Percentiles rank a stretch among this genome's conserved stretches.
Conservation (phyloP, 2,797 vertebrate genomes). For the Xiphorhynchus erythropygius region DNA sequence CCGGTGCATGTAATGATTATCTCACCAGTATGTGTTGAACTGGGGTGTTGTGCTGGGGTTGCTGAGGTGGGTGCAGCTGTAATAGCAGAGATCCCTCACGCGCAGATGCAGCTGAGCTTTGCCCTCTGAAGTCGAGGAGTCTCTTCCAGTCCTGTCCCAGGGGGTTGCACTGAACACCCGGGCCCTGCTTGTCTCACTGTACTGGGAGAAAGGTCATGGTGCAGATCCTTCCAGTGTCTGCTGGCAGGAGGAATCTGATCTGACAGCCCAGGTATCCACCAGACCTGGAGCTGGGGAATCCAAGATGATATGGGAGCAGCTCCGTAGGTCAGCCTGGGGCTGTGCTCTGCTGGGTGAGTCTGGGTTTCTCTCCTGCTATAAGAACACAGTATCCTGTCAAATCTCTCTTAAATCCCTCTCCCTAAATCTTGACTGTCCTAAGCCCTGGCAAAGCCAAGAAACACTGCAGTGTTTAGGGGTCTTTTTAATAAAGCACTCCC, state of each 20-base stretch:
- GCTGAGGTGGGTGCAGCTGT: neutral
- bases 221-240: neutral
- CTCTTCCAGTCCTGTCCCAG: neutral
- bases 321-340: constrained; percentile 29
- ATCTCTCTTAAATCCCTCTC: neutral
- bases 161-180: neutral
- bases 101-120: neutral
- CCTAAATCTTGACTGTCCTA: neutral
- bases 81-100: neutral
- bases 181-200: neutral
- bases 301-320: neutral
- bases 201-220: neutral
- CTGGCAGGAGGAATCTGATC: constrained; percentile 7
- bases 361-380: neutral
- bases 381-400: neutral
- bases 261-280: constrained; percentile 48
- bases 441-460: neutral
- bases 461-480: accelerated
- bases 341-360: neutral
- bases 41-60: accelerated
- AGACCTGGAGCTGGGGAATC: neutral
- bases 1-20: accelerated
- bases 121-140: neutral
- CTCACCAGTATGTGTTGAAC: neutral
- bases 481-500: accelerated